Evolutionary conservation across 2,888 invertebrate species (phyloP).

Genomic region (Gastrophysa polygoni): DNA sequence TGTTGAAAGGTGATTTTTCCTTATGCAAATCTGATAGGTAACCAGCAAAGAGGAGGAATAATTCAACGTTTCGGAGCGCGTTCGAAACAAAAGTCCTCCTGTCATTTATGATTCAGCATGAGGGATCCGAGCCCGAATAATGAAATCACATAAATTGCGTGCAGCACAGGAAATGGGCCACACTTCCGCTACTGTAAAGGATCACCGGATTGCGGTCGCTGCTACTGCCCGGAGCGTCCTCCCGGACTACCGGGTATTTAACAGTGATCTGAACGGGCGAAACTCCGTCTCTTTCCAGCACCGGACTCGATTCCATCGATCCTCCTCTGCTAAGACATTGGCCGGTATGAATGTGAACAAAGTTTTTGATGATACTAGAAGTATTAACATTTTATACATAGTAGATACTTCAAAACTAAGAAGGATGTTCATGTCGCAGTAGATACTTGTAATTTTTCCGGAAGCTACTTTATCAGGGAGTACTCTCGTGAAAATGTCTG

Average conservation of each 20-base stretch:
- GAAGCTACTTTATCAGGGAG: too few relatives aligned
- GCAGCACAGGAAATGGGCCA: constrained; percentile 48
- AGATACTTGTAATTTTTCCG: too few relatives aligned
- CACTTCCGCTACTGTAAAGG: constrained; percentile 47
- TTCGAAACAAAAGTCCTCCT: constrained; percentile 16
- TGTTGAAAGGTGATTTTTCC: too few relatives aligned
- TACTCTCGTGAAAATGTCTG: too few relatives aligned
- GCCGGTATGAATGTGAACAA: too few relatives aligned
- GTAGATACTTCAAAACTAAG: too few relatives aligned
- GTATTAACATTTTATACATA: too few relatives aligned
- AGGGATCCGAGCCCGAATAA: constrained; percentile 43
- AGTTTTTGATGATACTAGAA: too few relatives aligned
- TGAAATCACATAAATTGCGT: constrained; percentile 49
- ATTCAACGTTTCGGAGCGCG: neutral
- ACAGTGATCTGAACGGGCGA: constrained; percentile 46
- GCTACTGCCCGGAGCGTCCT: constrained; percentile 16
- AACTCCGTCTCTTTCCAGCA: constrained; percentile 35
- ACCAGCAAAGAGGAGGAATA: too few relatives aligned
- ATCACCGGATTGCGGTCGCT: constrained; percentile 43
- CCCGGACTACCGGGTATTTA: constrained; percentile 47
- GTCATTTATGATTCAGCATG: constrained; percentile 43
- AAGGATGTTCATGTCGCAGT: too few relatives aligned
- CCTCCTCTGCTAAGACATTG: too few relatives aligned
- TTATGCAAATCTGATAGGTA: too few relatives aligned
- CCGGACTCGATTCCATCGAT: constrained; percentile 14